These are phyloP conservation scores for Cheilosia variabilis DNA, from an alignment of 2,888 invertebrate genomes.

Conservation along the genomic window DNA sequence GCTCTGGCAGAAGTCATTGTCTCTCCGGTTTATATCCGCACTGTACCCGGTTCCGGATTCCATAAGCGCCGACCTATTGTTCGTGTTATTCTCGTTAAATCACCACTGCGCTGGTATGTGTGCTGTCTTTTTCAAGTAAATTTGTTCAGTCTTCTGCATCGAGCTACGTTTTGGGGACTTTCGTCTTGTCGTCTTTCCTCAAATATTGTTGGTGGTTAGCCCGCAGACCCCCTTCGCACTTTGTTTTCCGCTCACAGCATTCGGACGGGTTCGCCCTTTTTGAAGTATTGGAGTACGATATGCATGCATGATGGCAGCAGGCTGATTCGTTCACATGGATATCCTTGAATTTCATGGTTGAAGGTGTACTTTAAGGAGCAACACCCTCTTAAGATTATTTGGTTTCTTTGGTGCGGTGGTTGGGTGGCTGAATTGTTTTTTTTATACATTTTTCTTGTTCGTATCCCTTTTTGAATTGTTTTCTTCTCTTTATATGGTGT, in stretches of 20 bases:
- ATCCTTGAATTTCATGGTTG: constrained; percentile 73
- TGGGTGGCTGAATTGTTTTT: background rate
- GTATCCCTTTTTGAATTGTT: constrained; percentile 31
- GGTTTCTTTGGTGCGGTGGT: background rate
- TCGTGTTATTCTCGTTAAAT: constrained; percentile 72
- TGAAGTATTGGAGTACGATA: constrained; percentile 72
- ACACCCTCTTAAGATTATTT: constrained; percentile 61
- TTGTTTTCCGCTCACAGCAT: constrained; percentile 51
- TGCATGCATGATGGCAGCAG: constrained; percentile 69
- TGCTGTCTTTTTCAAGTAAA: constrained; percentile 59
- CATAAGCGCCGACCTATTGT: constrained; percentile 67
- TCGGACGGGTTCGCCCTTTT: constrained; percentile 70
- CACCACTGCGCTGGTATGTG: constrained; percentile 41
- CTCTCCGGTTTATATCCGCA: constrained; percentile 36
- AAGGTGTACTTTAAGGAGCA: constrained; percentile 70
- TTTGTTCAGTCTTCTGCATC: constrained; percentile 63
- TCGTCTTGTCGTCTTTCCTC: constrained; percentile 8
- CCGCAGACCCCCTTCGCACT: constrained; percentile 23
- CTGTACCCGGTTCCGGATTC: constrained; percentile 56
- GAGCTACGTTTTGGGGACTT: constrained; percentile 22
- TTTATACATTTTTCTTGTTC: background rate
- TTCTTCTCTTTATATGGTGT: background rate
- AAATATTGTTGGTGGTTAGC: constrained; percentile 50
- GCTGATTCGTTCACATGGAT: constrained; percentile 69
- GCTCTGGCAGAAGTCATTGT: constrained; percentile 49